phyloP scores from a whole-genome alignment of 2,888 invertebrate species.

The Xestobium rufovillosum region DNA sequence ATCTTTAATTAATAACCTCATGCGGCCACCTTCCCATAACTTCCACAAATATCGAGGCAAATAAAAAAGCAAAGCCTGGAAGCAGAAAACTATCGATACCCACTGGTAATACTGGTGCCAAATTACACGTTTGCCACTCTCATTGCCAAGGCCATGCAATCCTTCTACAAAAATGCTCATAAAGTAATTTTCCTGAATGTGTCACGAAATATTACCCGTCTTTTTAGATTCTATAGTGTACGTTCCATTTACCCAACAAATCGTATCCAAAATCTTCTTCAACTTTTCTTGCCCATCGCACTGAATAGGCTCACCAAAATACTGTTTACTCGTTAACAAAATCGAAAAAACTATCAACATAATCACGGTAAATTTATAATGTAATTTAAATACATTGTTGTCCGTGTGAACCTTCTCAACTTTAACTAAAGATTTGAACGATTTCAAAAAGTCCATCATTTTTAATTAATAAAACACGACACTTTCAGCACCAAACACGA shows the following conservation, averaged over 20 bases:
- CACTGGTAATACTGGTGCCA: conserved; percentile 64
- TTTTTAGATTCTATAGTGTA: conserved; percentile 50
- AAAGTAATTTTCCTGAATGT: conserved; percentile 11
- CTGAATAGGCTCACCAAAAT: conserved; percentile 78
- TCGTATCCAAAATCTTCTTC: conserved; percentile 60
- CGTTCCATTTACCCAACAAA: conserved; percentile 74
- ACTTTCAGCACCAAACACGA: conserved; percentile 5
- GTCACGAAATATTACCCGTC: conserved; percentile 34
- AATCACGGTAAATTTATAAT: conserved; percentile 65
- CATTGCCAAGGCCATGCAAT: conserved; percentile 45
- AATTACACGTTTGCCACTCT: conserved; percentile 33
- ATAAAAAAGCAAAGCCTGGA: conserved; percentile 63
- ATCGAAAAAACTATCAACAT: conserved; percentile 66
- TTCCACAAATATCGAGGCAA: conserved; percentile 65
- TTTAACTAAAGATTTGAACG: conserved; percentile 60
- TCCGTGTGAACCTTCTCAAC: conserved; percentile 63
- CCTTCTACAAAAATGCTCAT: conserved; percentile 27
- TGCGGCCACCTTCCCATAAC: conserved; percentile 59
- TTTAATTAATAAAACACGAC: conserved; percentile 26
- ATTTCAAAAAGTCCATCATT: conserved; percentile 62
- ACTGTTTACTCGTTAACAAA: conserved; percentile 71
- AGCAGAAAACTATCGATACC: conserved; percentile 61
- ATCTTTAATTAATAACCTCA: conserved; percentile 54
- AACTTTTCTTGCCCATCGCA: conserved; percentile 53
- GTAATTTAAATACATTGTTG: conserved; percentile 66